phyloP scores from a whole-genome alignment of 2,888 invertebrate genomes.

The Rhorus exstirpatorius region DNA sequence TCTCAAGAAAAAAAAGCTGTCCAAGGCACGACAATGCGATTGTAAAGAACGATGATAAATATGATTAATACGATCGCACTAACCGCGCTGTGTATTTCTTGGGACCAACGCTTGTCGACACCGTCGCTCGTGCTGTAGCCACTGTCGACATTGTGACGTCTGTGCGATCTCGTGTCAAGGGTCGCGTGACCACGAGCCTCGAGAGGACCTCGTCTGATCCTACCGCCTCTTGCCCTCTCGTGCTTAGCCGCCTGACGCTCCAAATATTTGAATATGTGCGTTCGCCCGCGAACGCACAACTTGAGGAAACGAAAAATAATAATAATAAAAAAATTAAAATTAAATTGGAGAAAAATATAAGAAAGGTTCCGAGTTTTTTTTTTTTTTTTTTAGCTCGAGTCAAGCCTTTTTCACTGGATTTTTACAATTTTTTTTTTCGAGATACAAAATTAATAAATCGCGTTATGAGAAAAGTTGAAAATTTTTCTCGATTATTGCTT shows the following conservation, averaged over 20 bases:
- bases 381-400: too few species aligned
- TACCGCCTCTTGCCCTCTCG: constrained; percentile 87
- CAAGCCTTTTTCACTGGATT: too few species aligned
- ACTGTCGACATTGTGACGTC: constrained; percentile 94
- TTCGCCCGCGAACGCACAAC: constrained; percentile 96
- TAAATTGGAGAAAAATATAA: neutral
- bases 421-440: too few species aligned
- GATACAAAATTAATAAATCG: too few species aligned
- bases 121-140: constrained; percentile 96
- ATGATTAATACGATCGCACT: constrained; percentile 77
- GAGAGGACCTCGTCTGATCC: constrained; percentile 86
- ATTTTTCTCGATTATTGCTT: too few species aligned
- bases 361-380: neutral
- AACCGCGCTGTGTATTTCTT: constrained; percentile 88
- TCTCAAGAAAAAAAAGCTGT: constrained; percentile 6
- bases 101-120: constrained; percentile 94
- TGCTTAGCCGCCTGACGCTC: constrained; percentile 95
- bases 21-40: constrained; percentile 48
- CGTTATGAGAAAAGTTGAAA: too few species aligned
- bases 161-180: constrained; percentile 87
- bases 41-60: constrained; percentile 48
- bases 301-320: constrained; percentile 83
- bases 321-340: neutral
- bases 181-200: constrained; percentile 87
- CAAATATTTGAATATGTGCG: constrained; percentile 97